A percentile compares a stretch with the other conserved stretches of the same genome.
These are phyloP conservation scores for Athalia rosae DNA, from an alignment of 2,888 invertebrate species.

Conservation along the genomic window DNA sequence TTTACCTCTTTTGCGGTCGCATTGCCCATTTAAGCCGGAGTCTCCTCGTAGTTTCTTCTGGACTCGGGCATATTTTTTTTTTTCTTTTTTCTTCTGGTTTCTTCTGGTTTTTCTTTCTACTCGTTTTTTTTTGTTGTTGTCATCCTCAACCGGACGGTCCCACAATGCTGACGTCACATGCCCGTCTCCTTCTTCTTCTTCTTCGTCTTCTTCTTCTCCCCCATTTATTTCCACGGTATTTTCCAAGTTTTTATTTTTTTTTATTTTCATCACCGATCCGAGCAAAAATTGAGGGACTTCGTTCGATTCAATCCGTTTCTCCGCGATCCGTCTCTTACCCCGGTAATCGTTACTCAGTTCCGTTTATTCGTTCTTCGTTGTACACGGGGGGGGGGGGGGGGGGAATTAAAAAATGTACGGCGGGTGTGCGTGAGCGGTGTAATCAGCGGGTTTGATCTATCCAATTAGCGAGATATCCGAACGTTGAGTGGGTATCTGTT, in stretches of 20 bases:
- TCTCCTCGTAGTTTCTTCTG: background rate
- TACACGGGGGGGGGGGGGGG: no score
- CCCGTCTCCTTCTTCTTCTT: no score
- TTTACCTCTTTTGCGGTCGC: slow-evolving; percentile 29
- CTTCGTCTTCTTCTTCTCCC: background rate
- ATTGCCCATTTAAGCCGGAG: slow-evolving; percentile 31
- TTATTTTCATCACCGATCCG: background rate
- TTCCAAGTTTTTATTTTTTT: slow-evolving; percentile 13
- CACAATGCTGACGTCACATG: slow-evolving; percentile 32
- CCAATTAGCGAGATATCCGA: slow-evolving; percentile 61
- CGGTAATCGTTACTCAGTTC: no score
- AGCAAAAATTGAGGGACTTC: slow-evolving; percentile 9
- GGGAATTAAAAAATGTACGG: no score
- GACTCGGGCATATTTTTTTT: background rate
- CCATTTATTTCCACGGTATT: background rate
- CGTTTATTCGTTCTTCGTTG: no score
- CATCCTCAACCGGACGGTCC: slow-evolving; percentile 20
- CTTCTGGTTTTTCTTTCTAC: no score
- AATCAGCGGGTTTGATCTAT: slow-evolving; percentile 65
- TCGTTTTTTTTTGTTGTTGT: no score
- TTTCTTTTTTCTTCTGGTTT: no score
- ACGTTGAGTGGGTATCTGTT: background rate
- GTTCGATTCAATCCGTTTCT: no score
- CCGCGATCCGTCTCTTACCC: no score
- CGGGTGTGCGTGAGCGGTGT: slow-evolving; percentile 37